Evolutionary conservation across 2,888 invertebrate species (phyloP).

Genomic region (Ariolimax columbianus): DNA sequence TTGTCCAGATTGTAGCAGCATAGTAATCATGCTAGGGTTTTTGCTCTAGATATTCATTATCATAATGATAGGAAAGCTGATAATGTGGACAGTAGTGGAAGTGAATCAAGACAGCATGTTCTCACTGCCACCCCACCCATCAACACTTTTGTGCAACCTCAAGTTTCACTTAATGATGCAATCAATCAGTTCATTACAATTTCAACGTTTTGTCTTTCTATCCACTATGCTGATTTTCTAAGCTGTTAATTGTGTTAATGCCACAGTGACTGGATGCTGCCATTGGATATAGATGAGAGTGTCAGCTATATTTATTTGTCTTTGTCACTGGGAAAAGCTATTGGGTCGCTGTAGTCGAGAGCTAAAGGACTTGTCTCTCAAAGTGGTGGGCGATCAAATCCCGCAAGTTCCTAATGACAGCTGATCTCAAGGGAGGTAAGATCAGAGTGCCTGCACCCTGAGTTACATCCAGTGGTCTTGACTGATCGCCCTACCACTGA

Average conservation of each 20-base stretch:
- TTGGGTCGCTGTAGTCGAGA: background rate
- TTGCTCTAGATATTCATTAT: background rate
- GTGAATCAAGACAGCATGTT: background rate
- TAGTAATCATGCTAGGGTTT: background rate
- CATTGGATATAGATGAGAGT: background rate
- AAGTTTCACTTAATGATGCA: background rate
- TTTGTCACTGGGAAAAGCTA: background rate
- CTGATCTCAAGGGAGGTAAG: no score
- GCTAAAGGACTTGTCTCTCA: background rate
- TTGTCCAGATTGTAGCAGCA: background rate
- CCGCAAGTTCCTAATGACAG: no score
- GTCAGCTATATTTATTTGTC: background rate
- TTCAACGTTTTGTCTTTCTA: background rate
- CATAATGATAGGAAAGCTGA: background rate
- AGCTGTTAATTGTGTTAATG: background rate
- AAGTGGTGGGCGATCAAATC: no score
- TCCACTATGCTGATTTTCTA: background rate
- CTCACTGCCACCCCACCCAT: conserved; percentile 12
- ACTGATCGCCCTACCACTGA: no score
- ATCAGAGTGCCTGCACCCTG: no score
- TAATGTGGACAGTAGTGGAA: background rate
- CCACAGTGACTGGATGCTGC: background rate
- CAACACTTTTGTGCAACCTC: conserved; percentile 16
- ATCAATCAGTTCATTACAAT: background rate
- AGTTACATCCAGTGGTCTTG: no score